Conservation (phyloP, 2,113 vertebrate genomes). For the Sturnus vulgaris region DNA sequence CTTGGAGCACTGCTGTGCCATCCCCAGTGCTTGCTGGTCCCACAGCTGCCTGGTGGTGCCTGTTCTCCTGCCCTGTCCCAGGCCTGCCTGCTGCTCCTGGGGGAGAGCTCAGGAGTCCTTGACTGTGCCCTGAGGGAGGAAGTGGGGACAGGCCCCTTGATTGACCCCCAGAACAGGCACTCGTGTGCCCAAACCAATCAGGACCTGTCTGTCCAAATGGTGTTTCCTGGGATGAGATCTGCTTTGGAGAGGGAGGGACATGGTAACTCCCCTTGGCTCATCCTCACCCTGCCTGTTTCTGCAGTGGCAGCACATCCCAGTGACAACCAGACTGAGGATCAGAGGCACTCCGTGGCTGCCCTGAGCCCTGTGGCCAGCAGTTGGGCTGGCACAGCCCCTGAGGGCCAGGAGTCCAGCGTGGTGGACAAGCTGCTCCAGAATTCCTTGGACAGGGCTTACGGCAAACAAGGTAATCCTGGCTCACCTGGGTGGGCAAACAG, state of each 20-base stretch:
- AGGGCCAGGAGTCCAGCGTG: conserved; percentile 61
- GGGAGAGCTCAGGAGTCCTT: background rate
- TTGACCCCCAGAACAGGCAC: background rate
- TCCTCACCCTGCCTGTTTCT: background rate
- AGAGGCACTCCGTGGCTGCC: background rate
- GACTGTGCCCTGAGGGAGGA: background rate
- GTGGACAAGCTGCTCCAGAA: conserved; percentile 82
- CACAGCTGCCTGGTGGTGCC: background rate
- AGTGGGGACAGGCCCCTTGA: background rate
- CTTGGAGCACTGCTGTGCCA: background rate
- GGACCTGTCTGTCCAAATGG: background rate
- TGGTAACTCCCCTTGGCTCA: background rate
- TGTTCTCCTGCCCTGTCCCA: background rate
- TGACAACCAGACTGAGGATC: conserved; percentile 58
- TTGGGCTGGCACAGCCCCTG: background rate
- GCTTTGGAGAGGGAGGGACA: background rate
- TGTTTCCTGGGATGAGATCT: background rate
- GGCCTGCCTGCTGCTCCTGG: background rate
- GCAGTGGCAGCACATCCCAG: conserved; percentile 25
- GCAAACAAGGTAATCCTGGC: conserved; percentile 77
- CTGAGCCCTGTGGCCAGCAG: background rate
- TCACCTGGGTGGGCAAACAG: background rate
- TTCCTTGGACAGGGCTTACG: conserved; percentile 85
- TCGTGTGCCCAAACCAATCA: background rate
- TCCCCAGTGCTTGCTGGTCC: background rate